Evolutionary conservation across 2,113 vertebrate species (phyloP).

Genomic region (Emydura subglobosa): DNA sequence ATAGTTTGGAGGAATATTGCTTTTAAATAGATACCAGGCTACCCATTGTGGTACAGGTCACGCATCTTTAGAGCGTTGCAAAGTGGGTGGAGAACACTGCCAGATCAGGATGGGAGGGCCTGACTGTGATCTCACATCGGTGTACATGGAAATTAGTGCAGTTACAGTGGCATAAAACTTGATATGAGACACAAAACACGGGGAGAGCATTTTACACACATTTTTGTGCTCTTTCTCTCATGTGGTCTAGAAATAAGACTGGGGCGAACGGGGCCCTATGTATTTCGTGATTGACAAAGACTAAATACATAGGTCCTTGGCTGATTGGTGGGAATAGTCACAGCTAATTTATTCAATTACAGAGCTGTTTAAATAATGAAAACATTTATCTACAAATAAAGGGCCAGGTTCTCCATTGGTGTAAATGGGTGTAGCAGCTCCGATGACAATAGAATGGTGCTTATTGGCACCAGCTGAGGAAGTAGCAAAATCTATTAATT

Average conservation of each 20-base stretch:
- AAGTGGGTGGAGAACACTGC: fast-evolving
- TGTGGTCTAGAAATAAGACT: background rate
- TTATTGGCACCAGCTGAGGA: background rate
- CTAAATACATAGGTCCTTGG: background rate
- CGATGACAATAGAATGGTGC: background rate
- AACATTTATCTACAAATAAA: fast-evolving
- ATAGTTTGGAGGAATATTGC: background rate
- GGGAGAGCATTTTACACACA: background rate
- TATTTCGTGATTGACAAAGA: background rate
- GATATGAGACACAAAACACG: fast-evolving
- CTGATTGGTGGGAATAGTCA: fast-evolving
- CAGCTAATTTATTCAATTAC: background rate
- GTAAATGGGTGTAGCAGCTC: background rate
- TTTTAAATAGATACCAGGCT: background rate
- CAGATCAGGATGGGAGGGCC: fast-evolving
- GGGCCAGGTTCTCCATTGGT: background rate
- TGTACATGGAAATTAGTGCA: background rate
- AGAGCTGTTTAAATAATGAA: background rate
- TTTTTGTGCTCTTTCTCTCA: background rate
- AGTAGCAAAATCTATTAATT: fast-evolving
- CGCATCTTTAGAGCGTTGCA: background rate
- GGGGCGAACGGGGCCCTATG: background rate
- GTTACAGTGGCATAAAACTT: background rate
- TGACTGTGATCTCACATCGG: fast-evolving
- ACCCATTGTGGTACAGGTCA: background rate